Conservation (phyloP, 2,797 vertebrate genomes). For the Semotilus atromaculatus region DNA sequence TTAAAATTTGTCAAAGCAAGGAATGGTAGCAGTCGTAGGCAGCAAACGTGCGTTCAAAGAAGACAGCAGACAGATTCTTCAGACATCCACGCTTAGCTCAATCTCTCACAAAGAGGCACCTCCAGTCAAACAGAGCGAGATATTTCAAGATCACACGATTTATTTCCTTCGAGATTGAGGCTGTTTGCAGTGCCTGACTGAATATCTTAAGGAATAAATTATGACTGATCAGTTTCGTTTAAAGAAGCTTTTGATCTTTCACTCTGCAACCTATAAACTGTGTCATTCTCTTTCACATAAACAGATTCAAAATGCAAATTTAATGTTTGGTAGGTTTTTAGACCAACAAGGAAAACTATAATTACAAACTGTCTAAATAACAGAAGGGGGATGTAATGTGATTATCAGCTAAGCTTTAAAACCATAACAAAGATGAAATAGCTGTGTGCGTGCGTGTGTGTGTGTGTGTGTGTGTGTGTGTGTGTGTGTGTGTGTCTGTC, state of each 20-base stretch:
- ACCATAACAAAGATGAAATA: slow-evolving; percentile 47
- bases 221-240: slow-evolving; percentile 37
- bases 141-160: slow-evolving; percentile 32
- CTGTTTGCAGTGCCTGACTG: slow-evolving; percentile 31
- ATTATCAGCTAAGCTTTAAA: slow-evolving; percentile 61
- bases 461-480: slow-evolving; percentile 41
- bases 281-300: slow-evolving; percentile 18
- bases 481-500: slow-evolving; percentile 43
- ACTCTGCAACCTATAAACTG: slow-evolving; percentile 1
- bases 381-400: slow-evolving; percentile 57
- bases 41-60: background rate
- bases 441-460: slow-evolving; percentile 52
- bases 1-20: background rate
- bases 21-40: slow-evolving; percentile 1
- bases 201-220: slow-evolving; percentile 33
- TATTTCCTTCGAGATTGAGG: slow-evolving; percentile 18
- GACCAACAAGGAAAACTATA: slow-evolving; percentile 9
- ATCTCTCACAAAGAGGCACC: slow-evolving; percentile 2
- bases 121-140: slow-evolving; percentile 31
- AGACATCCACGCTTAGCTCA: slow-evolving; percentile 16
- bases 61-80: slow-evolving; percentile 10
- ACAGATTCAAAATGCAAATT: slow-evolving; percentile 16
- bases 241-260: slow-evolving; percentile 35
- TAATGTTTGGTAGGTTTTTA: slow-evolving; percentile 12
- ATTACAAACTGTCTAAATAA: slow-evolving; percentile 55